Percentiles rank a stretch among this genome's conserved stretches.
Evolutionary conservation across 2,113 vertebrate species (phyloP).

Genomic region (Stigmatopora nigra): DNA sequence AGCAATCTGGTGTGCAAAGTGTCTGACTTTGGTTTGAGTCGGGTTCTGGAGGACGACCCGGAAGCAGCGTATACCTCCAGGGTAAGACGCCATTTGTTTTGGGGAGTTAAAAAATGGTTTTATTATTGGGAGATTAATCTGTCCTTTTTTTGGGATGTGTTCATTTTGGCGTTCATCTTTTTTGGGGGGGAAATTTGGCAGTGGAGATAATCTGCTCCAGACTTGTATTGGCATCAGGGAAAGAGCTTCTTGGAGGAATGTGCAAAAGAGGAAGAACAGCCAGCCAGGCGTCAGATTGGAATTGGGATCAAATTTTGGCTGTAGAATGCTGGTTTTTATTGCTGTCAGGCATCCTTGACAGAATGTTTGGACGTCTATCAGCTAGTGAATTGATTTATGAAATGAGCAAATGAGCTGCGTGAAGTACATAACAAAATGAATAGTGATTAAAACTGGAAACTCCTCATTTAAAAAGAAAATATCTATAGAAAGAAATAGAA

Average conservation of each 20-base stretch:
- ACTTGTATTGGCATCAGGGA: not conserved
- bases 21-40: conserved; percentile 95
- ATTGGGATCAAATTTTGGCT: not conserved
- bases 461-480: no score
- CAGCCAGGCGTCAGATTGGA: not conserved
- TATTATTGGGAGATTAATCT: not conserved
- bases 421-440: no score
- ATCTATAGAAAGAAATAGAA: no score
- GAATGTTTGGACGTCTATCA: no score
- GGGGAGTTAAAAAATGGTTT: no score
- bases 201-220: not conserved
- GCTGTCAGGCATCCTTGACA: no score
- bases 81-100: conserved; percentile 58
- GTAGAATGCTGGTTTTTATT: no score
- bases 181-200: not conserved
- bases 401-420: no score
- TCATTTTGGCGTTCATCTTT: not conserved
- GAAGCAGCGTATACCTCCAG: conserved; percentile 93
- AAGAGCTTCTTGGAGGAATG: not conserved
- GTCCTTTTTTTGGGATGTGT: not conserved
- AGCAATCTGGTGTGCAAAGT: conserved; percentile 98
- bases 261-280: not conserved
- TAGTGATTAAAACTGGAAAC: no score
- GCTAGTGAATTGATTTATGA: no score
- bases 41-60: conserved; percentile 90